Percentiles rank a stretch among this genome's conserved stretches.
phyloP scores from a whole-genome alignment of 2,888 invertebrate genomes.

The Pogonocherus hispidulus region DNA sequence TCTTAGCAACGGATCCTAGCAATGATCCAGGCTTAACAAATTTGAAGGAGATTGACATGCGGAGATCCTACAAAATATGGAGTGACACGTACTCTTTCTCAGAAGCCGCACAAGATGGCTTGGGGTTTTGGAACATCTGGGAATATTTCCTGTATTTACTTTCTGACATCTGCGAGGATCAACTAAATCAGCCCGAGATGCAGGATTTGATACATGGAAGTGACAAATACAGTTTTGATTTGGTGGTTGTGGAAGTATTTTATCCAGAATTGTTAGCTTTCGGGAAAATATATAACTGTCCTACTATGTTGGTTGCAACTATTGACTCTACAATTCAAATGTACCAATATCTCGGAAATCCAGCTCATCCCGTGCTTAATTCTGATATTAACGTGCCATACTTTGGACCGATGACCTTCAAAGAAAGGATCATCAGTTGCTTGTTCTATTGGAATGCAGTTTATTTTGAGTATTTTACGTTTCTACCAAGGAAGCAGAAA shows the following conservation, averaged over 20 bases:
- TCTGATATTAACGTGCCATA: constrained; percentile 48
- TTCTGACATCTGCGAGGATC: constrained; percentile 24
- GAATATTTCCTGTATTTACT: constrained; percentile 31
- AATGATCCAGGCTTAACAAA: constrained; percentile 11
- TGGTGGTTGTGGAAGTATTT: constrained; percentile 51
- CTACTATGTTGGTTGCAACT: constrained; percentile 49
- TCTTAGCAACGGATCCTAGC: constrained; percentile 29
- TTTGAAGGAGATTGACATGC: constrained; percentile 24
- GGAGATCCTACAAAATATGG: constrained; percentile 22
- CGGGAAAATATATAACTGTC: constrained; percentile 48
- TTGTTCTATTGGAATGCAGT: constrained; percentile 32
- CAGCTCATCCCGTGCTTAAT: constrained; percentile 42
- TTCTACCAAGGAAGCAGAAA: constrained; percentile 32
- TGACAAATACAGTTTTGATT: constrained; percentile 48
- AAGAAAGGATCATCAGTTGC: constrained; percentile 56
- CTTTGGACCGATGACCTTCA: constrained; percentile 59
- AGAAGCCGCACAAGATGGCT: constrained; percentile 21
- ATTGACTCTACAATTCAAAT: constrained; percentile 38
- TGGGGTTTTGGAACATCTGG: constrained; percentile 33
- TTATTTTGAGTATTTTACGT: constrained; percentile 32
- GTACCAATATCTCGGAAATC: constrained; percentile 36
- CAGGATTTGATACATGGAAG: constrained; percentile 55
- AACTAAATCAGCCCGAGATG: constrained; percentile 49
- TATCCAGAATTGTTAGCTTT: constrained; percentile 47
- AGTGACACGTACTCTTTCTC: constrained; percentile 26